Base-by-base conservation (phyloP, 1,140 invertebrate genomes). In the Pseudachorutes palmiensis region DNA sequence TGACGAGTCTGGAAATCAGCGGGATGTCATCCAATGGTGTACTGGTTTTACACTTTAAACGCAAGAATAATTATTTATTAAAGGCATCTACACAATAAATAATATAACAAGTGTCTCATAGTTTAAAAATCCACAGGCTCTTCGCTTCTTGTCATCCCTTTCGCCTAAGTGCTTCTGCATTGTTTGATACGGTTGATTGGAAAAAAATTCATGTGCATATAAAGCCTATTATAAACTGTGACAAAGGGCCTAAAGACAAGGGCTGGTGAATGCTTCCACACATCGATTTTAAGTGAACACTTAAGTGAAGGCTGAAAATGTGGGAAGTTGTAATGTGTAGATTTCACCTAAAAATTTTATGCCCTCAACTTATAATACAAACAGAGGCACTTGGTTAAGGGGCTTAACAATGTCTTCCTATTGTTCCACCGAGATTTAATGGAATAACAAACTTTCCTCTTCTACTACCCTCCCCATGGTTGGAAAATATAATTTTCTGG, bases 1-100 rank as follows among this genome's bases (percentile, higher is more conserved):
- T 55, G 51, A 55, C 24, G 51, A 55, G 51, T 5, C 51, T 55
- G 3, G 36, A 41, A 41, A 55, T 55, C 51, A 55, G 51, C 51
- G 24, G 51, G 51, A 55, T 5, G 51, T 22, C 51, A 19, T 19
- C 36, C 9, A 9, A 9, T 45, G 36, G 36, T n/a, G n/a, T n/a
- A n/a, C n/a, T n/a, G n/a, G n/a, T n/a, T n/a, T n/a, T n/a, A n/a
- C n/a, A n/a, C n/a, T n/a, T n/a, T n/a, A n/a, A n/a, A n/a, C n/a
- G n/a, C n/a, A n/a, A n/a, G n/a, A n/a, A n/a, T n/a, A n/a, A n/a
- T n/a, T n/a, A n/a, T n/a, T n/a, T n/a, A n/a, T n/a, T n/a, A n/a
- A n/a, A n/a, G n/a, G n/a, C n/a, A n/a, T n/a, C n/a, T n/a, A n/a
- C n/a, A n/a, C n/a, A n/a, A n/a, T n/a, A n/a, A n/a, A n/a, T n/a